Evolutionary conservation across 2,113 vertebrate genomes (phyloP).

Genomic region (Emydura subglobosa): DNA sequence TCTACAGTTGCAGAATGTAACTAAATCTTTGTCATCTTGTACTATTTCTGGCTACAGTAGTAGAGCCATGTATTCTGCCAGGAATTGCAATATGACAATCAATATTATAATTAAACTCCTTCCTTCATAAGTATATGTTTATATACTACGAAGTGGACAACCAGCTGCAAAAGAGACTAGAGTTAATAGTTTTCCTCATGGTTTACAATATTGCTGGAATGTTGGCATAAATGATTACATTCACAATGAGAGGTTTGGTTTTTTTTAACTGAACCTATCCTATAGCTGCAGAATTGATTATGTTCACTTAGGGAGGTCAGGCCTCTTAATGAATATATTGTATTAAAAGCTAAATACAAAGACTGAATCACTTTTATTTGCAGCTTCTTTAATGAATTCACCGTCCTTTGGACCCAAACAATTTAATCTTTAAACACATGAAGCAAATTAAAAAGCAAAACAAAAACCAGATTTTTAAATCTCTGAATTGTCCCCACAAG

Average conservation of each 20-base stretch:
- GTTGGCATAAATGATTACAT: conserved; percentile 84
- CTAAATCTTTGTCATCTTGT: conserved; percentile 16
- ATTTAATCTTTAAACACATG: conserved; percentile 62
- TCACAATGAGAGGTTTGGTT: conserved; percentile 78
- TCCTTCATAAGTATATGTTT: conserved; percentile 73
- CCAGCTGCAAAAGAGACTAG: conserved; percentile 64
- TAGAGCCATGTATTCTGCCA: conserved; percentile 51
- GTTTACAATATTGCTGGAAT: conserved; percentile 78
- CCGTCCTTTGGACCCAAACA: conserved; percentile 71
- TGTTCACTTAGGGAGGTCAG: conserved; percentile 74
- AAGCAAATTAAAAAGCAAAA: conserved; percentile 42
- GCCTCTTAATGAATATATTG: conserved; percentile 84
- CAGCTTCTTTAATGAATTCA: conserved; percentile 76
- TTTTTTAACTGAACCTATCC: conserved; percentile 70
- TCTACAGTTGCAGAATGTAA: conserved; percentile 32
- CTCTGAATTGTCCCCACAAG: background rate
- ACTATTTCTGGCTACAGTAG: conserved; percentile 53
- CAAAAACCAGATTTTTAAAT: conserved; percentile 29
- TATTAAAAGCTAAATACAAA: conserved; percentile 87
- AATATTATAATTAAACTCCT: conserved; percentile 74
- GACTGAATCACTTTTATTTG: conserved; percentile 84
- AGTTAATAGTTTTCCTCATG: conserved; percentile 75
- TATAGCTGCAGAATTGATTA: conserved; percentile 79
- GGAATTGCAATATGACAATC: conserved; percentile 70
- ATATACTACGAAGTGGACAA: conserved; percentile 61